These are phyloP conservation scores for Hirudo medicinalis DNA, from an alignment of 1,140 invertebrate genomes.

Conservation along the genomic window DNA sequence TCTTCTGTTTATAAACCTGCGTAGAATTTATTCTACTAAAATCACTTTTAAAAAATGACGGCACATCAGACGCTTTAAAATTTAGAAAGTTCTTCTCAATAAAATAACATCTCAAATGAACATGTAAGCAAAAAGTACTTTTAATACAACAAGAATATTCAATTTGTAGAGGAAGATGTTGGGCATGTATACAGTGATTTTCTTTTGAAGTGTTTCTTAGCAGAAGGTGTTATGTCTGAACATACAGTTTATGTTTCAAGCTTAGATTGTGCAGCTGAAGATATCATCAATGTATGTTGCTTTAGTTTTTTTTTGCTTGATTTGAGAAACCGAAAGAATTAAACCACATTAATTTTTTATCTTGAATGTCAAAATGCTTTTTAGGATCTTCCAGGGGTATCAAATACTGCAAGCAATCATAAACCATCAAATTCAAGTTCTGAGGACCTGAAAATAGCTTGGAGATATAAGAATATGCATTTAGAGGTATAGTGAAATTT, in stretches of 20 bases:
- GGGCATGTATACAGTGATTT: constrained; percentile 3
- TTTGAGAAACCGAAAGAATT: not conserved
- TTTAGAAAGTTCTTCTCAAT: not conserved
- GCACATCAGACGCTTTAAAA: not conserved
- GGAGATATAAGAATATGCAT: constrained; percentile 63
- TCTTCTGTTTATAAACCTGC: not conserved
- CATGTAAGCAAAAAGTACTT: not conserved
- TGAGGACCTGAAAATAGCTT: constrained; percentile 62
- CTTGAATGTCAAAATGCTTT: not conserved
- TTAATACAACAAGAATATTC: not conserved
- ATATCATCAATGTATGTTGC: not conserved
- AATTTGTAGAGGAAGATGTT: constrained; percentile 5
- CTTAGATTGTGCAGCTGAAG: not conserved
- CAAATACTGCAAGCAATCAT: not conserved
- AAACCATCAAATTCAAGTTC: not conserved
- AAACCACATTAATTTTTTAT: not conserved
- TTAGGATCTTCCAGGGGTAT: not conserved
- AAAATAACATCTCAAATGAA: not conserved
- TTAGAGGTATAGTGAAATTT: constrained; percentile 43
- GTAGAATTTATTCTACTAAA: not conserved
- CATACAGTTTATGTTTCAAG: not conserved
- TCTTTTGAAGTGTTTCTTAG: not conserved
- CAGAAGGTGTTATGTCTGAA: constrained; percentile 6
- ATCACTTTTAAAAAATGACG: not conserved
- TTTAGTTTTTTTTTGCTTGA: not conserved